Evolutionary conservation across 2,797 vertebrate species (phyloP).

Genomic region (Parotocinclus haroldoi): DNA sequence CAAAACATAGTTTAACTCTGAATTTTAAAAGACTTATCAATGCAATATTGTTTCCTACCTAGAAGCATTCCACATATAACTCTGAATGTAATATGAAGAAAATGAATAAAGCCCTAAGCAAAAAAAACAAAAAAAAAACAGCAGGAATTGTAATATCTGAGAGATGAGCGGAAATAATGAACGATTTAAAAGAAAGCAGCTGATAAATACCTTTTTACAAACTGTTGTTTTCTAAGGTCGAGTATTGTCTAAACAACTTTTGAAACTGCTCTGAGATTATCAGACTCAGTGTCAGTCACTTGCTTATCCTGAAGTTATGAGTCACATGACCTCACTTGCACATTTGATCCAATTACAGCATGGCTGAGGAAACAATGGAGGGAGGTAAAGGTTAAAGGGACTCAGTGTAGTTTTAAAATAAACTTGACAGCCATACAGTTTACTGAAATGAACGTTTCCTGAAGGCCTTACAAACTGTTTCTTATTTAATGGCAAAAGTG

Average conservation of each 20-base stretch:
- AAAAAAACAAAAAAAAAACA: background rate
- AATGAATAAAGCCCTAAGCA: background rate
- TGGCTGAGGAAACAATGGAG: too few relatives aligned
- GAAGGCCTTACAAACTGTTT: too few relatives aligned
- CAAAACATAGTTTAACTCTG: background rate
- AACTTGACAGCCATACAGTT: too few relatives aligned
- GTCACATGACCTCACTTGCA: too few relatives aligned
- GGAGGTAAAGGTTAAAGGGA: too few relatives aligned
- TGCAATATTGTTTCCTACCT: slow-evolving; percentile 1
- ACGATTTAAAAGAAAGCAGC: background rate
- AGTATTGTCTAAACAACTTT: background rate
- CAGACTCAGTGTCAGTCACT: too few relatives aligned
- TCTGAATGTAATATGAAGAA: background rate
- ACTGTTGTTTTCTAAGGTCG: background rate
- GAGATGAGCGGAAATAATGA: background rate
- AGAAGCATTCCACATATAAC: background rate
- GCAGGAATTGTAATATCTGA: background rate
- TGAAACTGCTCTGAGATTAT: too few relatives aligned
- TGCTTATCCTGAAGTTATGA: too few relatives aligned
- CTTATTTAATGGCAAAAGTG: too few relatives aligned
- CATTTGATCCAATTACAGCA: too few relatives aligned
- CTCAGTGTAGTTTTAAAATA: too few relatives aligned
- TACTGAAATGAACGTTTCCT: too few relatives aligned
- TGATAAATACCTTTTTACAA: background rate
- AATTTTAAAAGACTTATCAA: background rate